Conservation (phyloP, 1,140 invertebrate genomes). For the Fopius arisanus region DNA sequence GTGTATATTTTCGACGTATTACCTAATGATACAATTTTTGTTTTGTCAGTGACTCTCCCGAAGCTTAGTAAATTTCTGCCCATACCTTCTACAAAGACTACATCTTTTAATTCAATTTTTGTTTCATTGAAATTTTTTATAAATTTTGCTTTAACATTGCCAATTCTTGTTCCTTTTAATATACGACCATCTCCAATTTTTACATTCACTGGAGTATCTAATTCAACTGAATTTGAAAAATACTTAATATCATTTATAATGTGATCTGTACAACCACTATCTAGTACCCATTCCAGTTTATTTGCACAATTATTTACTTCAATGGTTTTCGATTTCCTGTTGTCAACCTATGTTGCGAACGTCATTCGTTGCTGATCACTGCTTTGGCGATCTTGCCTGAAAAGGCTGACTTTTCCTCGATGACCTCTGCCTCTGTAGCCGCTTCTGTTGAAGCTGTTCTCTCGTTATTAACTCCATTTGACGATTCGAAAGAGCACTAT, state of each 20-base stretch:
- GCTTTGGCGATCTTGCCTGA: too few species aligned
- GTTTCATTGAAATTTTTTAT: constrained; percentile 20
- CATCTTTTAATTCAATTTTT: constrained; percentile 28
- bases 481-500: constrained; percentile 38
- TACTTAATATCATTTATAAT: constrained; percentile 34
- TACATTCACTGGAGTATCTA: constrained; percentile 37
- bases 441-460: background rate
- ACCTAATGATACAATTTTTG: constrained; percentile 29
- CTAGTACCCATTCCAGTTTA: constrained; percentile 28
- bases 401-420: constrained; percentile 23
- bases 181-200: constrained; percentile 39
- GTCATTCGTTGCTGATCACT: too few species aligned
- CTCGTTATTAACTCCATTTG: constrained; percentile 39
- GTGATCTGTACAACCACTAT: constrained; percentile 37
- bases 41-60: constrained; percentile 31
- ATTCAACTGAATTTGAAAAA: constrained; percentile 28
- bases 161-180: constrained; percentile 38
- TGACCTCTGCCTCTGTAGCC: background rate
- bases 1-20: constrained; percentile 32
- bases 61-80: constrained; percentile 36
- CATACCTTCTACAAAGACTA: constrained; percentile 36
- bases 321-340: too few species aligned
- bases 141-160: constrained; percentile 31
- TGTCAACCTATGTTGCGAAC: too few species aligned
- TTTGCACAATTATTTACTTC: too few species aligned